Evolutionary conservation across 2,797 vertebrate species (phyloP).

Genomic region (Pangasius macronema): DNA sequence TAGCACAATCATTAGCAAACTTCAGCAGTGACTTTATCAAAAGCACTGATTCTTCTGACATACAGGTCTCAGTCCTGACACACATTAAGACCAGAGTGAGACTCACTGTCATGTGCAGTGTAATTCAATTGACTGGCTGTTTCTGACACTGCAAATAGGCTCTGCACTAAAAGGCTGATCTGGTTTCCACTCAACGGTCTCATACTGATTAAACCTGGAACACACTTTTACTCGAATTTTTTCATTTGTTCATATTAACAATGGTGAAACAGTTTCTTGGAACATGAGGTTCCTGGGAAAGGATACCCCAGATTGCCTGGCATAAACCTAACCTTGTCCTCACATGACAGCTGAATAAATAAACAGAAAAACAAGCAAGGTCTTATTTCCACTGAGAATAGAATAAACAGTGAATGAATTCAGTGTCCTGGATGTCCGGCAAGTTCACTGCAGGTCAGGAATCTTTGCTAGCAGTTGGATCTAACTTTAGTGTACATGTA

Average conservation of each 20-base stretch:
- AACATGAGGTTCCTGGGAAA: not conserved
- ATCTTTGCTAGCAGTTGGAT: not conserved
- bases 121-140: not conserved
- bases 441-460: slow-evolving; percentile 20
- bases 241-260: slow-evolving; percentile 6
- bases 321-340: slow-evolving; percentile 24
- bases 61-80: not conserved
- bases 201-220: not conserved
- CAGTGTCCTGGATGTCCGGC: not conserved
- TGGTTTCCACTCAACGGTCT: slow-evolving; percentile 7
- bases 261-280: slow-evolving; percentile 3
- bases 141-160: not conserved
- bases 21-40: not conserved
- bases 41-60: not conserved
- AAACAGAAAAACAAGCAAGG: slow-evolving; percentile 4
- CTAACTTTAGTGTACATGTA: not conserved
- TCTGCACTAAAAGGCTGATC: not conserved
- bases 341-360: not conserved
- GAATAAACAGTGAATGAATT: slow-evolving; percentile 8
- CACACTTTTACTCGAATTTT: not conserved
- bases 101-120: not conserved
- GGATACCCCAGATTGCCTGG: not conserved
- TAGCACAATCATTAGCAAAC: not conserved
- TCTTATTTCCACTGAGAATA: not conserved
- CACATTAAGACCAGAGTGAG: not conserved